Evolutionary conservation across 2,888 invertebrate genomes (phyloP), one percentile per base, ranked within the genome.

Genomic region (Nephrotoma guestfalica): DNA sequence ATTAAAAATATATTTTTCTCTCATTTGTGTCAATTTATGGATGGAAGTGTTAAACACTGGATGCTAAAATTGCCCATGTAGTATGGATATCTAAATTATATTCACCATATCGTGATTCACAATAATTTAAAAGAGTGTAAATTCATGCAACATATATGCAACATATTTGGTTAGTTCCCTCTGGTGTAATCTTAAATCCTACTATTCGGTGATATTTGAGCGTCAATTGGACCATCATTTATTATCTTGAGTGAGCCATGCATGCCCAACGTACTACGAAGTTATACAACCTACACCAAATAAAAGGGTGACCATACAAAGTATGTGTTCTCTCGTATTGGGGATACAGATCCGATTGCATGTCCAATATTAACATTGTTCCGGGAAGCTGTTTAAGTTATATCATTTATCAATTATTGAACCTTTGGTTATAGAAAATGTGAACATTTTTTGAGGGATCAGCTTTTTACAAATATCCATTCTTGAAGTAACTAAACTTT

Each of bases 271-370:
- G 97, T 97, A 0, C 98, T 98, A 0, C 99, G 90, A 98, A 99
- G 91, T 99, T 97, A 90, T 98, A 98, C 85, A 99, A 92, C 97
- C 98, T 98, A 90, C 97, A 97, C 98, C 98, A 99, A 88, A 99
- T 96, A 90, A 96, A 99, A 0, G 97, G 97, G 89, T 99, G 98
- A 0, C 98, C 98, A 90, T 94, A 98, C 91, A 97, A 99, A 87
- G 96, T 96, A 0, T 95, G 90, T 6, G 96, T 93, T 47, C 94
- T 91, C 6, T 92, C 91, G 90, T 96, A 98, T 89, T 96, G 95
- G 0, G 98, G 98, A 90, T 93, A 94, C 87, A 96, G 94, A 90
- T 98, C 98, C 0, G 98, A 96, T 89, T 96, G 96, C 6, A 99
- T 92, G 91, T 99, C 99, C 41, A 99, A 92, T 2, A 99, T 92